These are phyloP conservation scores for Perccottus glenii DNA, from an alignment of 2,113 vertebrate species.

Conservation along the genomic window DNA sequence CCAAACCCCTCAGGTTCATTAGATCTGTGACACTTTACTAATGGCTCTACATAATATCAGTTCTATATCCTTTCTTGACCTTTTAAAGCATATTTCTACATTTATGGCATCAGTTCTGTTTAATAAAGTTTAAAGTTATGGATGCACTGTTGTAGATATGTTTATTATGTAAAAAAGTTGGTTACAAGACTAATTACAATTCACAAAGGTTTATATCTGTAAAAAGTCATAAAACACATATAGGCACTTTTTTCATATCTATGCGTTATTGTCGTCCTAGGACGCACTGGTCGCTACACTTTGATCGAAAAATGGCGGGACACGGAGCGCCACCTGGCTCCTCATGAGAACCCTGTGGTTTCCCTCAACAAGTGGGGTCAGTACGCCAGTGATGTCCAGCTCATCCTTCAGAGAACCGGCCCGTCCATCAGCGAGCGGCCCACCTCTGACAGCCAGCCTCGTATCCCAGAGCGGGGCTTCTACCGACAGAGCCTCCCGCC, in stretches of 20 bases:
- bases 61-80: too few relatives aligned
- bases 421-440: constrained; percentile 90
- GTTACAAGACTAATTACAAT: too few relatives aligned
- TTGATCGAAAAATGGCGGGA: constrained; percentile 97
- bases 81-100: too few relatives aligned
- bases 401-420: constrained; percentile 90
- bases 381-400: constrained; percentile 93
- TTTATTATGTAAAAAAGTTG: too few relatives aligned
- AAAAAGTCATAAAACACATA: not conserved
- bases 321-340: constrained; percentile 91
- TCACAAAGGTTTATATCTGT: too few relatives aligned
- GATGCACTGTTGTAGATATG: too few relatives aligned
- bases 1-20: too few relatives aligned
- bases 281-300: constrained; percentile 92
- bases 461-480: constrained; percentile 85
- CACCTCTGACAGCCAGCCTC: constrained; percentile 84
- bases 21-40: too few relatives aligned
- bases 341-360: constrained; percentile 91
- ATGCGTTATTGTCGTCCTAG: constrained; percentile 64
- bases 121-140: too few relatives aligned
- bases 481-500: constrained; percentile 92
- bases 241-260: not conserved
- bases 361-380: constrained; percentile 98
- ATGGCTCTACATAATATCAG: too few relatives aligned
- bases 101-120: too few relatives aligned